Conservation (phyloP, 2,888 invertebrate species). For the Diadegma fenestrale region DNA sequence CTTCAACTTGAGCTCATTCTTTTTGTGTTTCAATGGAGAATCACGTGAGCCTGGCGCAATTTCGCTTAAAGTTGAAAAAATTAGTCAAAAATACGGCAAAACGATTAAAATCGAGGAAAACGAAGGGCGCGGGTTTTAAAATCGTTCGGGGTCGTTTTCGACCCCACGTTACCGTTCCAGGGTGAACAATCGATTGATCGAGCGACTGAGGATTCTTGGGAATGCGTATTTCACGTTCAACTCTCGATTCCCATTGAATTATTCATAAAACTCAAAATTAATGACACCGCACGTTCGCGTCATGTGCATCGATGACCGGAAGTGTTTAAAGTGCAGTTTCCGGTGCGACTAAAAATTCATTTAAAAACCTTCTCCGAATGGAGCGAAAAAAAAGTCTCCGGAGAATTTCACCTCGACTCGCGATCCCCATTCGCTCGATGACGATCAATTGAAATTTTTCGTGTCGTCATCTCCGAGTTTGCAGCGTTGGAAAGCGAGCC, state of each 20-base stretch:
- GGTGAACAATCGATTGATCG: not conserved
- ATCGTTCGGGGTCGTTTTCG: no score
- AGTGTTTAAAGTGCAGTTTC: conserved; percentile 36
- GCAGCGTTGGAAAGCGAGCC: not conserved
- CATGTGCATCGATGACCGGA: conserved; percentile 54
- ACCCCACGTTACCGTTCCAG: no score
- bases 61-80: no score
- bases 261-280: conserved; percentile 4
- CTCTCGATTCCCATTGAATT: not conserved
- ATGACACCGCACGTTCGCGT: not conserved
- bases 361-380: conserved; percentile 41
- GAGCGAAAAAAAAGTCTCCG: conserved; percentile 16
- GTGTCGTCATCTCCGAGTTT: conserved; percentile 18
- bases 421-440: conserved; percentile 49
- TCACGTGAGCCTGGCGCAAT: no score
- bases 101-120: no score
- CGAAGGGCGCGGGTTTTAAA: no score
- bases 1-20: no score
- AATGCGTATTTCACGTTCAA: not conserved
- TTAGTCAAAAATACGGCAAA: no score
- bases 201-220: conserved; percentile 8
- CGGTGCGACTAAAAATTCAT: conserved; percentile 60
- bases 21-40: no score
- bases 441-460: conserved; percentile 14
- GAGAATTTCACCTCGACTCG: not conserved